Evolutionary conservation across 1,140 invertebrate species (phyloP), one percentile per base, ranked within the genome.

Genomic region (Drosophila prosaltans): DNA sequence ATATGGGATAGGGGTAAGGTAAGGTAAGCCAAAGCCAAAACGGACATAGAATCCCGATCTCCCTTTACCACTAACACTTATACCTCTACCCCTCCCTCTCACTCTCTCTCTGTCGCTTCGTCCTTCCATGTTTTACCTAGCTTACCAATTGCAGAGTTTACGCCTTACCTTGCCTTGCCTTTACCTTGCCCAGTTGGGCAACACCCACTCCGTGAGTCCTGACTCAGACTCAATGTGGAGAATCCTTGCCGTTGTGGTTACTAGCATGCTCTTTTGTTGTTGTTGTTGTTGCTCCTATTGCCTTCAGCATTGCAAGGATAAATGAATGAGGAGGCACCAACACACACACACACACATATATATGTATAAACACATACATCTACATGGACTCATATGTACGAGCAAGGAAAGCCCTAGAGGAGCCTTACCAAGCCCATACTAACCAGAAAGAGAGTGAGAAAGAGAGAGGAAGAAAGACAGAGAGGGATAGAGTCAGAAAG

Each of bases 181-280:
- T 72, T 51, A n/a, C 48, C 58, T 45, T 72, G 65, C 61, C 72
- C 71, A 7, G 6, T 36, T 36, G 32, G 32, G 32, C 1, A 36
- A 36, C 54, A 62, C 39, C 61, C 67, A 63, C 68, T 74, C 59
- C 66, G 65, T 68, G 60, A 60, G 48, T 51, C 45, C 73, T 45
- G 48, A 59, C 43, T 60, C 48, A 32, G 58, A 69, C 36, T 28
- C 40, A 61, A 36, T 39, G 65, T 67, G 75, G 61, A 76, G 72
- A 79, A 78, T 81, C 72, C 82, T 86, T 86, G 82, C 78, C 65
- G 75, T 51, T 73, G 66, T 79, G 82, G 75, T 88, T 86, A 71
- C 79, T 88, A 84, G 79, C 82, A 78, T 78, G 75, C 76, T 83
- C 76, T 86, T 83, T 86, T 86, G 82, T 86, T 85, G 82, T 71